A percentile compares a stretch with the other conserved stretches of the same genome.
Evolutionary conservation across 2,113 vertebrate species (phyloP).

Genomic region (Microtus ochrogaster): DNA sequence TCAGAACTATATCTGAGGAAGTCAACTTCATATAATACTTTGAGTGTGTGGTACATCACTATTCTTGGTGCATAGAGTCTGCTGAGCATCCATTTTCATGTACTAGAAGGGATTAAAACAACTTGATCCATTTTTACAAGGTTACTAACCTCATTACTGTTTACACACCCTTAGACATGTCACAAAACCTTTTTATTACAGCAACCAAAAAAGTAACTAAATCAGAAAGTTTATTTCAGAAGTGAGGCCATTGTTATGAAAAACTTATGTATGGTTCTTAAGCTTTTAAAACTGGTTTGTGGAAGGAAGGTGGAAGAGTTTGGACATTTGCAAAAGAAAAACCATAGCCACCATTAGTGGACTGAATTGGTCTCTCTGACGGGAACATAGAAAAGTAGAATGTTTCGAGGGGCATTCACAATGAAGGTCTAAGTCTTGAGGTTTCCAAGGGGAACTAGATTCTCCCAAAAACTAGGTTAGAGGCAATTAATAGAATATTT

Average conservation of each 20-base stretch:
- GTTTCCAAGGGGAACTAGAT: background rate
- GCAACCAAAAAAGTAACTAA: background rate
- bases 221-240: background rate
- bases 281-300: background rate
- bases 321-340: background rate
- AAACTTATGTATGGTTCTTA: too few relatives aligned
- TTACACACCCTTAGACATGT: background rate
- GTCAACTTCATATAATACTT: too few relatives aligned
- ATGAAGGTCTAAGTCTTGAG: background rate
- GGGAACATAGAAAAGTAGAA: background rate
- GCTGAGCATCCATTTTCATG: too few relatives aligned
- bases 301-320: too few relatives aligned
- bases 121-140: too few relatives aligned
- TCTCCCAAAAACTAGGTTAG: background rate
- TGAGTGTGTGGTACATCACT: too few relatives aligned
- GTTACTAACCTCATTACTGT: background rate
- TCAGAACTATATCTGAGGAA: background rate
- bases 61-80: background rate
- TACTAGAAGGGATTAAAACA: background rate
- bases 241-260: background rate
- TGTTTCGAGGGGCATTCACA: too few relatives aligned
- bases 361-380: background rate
- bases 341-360: background rate
- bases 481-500: background rate
- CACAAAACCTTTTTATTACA: background rate